Percentiles rank a stretch among this genome's conserved stretches.
Evolutionary conservation across 2,113 vertebrate species (phyloP).

Genomic region (Gnathonemus longibarbis): DNA sequence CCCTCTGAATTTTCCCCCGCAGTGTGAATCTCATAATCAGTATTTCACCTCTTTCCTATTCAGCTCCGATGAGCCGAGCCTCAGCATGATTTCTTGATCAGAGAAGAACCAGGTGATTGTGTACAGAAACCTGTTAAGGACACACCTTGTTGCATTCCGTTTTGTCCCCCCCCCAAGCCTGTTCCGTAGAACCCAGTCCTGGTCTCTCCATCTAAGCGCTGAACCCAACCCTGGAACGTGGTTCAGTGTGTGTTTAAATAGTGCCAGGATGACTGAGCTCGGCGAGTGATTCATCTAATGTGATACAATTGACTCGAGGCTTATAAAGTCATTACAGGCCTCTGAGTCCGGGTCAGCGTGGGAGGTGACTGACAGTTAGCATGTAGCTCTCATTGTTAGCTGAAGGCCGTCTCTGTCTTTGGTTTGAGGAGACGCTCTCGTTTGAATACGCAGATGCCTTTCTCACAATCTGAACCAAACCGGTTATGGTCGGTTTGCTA

Average conservation of each 20-base stretch:
- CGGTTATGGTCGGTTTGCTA: background rate
- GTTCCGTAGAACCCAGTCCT: background rate
- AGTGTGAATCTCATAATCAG: background rate
- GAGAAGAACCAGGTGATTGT: background rate
- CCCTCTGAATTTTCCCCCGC: background rate
- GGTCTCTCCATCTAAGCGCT: background rate
- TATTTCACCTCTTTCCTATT: background rate
- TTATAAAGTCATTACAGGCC: background rate
- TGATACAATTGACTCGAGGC: constrained; percentile 1
- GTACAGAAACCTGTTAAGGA: background rate
- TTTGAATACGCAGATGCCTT: background rate
- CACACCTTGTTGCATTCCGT: background rate
- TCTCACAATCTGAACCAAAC: background rate
- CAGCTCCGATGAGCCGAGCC: background rate
- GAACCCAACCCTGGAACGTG: no score
- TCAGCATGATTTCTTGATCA: background rate
- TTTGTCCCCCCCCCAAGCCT: background rate
- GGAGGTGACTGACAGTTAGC: constrained; percentile 7
- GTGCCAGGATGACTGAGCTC: background rate
- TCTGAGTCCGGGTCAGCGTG: background rate
- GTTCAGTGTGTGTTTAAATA: background rate
- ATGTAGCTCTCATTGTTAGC: background rate
- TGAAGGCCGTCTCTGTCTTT: background rate
- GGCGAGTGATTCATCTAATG: background rate
- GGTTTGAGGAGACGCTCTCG: background rate